phyloP scores from a whole-genome alignment of 2,113 vertebrate genomes.

The Entosphenus tridentatus region DNA sequence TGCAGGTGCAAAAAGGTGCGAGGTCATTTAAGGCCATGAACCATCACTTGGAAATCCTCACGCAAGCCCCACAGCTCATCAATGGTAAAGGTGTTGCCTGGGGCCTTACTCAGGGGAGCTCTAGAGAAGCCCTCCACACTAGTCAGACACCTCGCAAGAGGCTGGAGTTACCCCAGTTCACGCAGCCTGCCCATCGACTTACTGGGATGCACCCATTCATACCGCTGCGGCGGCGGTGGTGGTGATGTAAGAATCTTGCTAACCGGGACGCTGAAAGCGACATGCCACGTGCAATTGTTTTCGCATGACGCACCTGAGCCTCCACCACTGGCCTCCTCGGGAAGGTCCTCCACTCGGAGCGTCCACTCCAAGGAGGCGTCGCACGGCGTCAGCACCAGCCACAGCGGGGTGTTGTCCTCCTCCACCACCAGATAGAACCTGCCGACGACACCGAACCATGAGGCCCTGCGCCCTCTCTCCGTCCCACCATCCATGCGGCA shows the following conservation, averaged over 20 bases:
- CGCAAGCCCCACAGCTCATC: too few species aligned
- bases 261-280: not conserved
- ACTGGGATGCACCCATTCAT: not conserved
- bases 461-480: too few species aligned
- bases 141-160: slow-evolving; percentile 12
- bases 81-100: too few species aligned
- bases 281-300: not conserved
- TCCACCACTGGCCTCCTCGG: slow-evolving; percentile 63
- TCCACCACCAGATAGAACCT: slow-evolving; percentile 96
- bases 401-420: slow-evolving; percentile 85
- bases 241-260: not conserved
- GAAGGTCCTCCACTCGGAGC: slow-evolving; percentile 73
- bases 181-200: slow-evolving; percentile 9
- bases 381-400: slow-evolving; percentile 76
- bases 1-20: too few species aligned
- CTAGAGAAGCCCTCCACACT: too few species aligned
- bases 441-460: not conserved
- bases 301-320: slow-evolving; percentile 46
- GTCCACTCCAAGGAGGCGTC: slow-evolving; percentile 90
- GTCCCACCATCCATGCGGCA: too few species aligned
- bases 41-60: too few species aligned
- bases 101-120: too few species aligned
- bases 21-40: too few species aligned
- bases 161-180: slow-evolving; percentile 10
- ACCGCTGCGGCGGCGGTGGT: too few species aligned